A percentile compares a stretch with the other conserved stretches of the same genome.
Conservation (phyloP, 2,888 invertebrate species). For the Xestobium rufovillosum region DNA sequence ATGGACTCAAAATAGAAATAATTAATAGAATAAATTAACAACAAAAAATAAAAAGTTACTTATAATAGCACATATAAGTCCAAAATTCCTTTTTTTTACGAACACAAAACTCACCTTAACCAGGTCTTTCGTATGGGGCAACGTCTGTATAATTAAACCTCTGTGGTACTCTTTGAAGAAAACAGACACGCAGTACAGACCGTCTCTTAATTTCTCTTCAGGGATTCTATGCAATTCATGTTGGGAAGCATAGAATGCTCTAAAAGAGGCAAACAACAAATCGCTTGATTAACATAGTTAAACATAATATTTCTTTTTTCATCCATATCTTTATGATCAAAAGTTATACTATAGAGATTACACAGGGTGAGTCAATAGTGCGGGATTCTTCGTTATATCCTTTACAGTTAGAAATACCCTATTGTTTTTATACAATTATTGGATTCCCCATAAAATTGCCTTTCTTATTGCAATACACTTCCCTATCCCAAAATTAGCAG, state of each 20-base stretch:
- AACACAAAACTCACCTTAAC: constrained; percentile 39
- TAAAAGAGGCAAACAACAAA: constrained; percentile 14
- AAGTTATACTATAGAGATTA: too few relatives aligned
- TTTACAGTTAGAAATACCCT: too few relatives aligned
- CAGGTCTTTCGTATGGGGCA: constrained; percentile 40
- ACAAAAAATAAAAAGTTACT: constrained; percentile 9
- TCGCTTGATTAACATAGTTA: background rate
- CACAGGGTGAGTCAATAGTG: too few relatives aligned
- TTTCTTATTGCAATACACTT: too few relatives aligned
- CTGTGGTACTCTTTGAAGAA: constrained; percentile 49
- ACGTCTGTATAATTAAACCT: constrained; percentile 43
- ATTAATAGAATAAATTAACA: too few relatives aligned
- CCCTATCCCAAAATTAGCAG: too few relatives aligned
- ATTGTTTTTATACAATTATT: too few relatives aligned
- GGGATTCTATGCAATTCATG: constrained; percentile 24
- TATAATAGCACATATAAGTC: constrained; percentile 5
- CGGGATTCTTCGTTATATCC: too few relatives aligned
- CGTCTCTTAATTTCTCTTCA: constrained; percentile 29
- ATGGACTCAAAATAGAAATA: too few relatives aligned
- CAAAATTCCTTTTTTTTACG: background rate
- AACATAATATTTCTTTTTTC: too few relatives aligned
- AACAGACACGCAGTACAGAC: constrained; percentile 45
- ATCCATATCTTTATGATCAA: too few relatives aligned
- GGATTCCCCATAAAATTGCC: too few relatives aligned
- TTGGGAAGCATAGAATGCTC: constrained; percentile 23